Evolutionary conservation across 2,113 vertebrate genomes (phyloP).

Genomic region (Elephantulus edwardii): DNA sequence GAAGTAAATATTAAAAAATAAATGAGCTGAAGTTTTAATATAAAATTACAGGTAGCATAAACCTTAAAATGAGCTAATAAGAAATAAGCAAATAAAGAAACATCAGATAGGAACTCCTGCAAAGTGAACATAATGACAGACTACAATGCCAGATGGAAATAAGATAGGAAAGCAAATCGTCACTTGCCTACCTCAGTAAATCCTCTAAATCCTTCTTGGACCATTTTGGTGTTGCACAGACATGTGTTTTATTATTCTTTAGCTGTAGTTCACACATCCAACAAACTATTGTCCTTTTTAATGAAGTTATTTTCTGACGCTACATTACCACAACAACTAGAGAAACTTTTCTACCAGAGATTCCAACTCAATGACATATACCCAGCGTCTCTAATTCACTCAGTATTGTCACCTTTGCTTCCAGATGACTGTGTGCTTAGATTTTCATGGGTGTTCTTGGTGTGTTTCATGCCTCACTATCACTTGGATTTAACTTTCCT

Average conservation of each 20-base stretch:
- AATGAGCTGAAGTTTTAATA: neutral
- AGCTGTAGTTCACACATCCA: neutral
- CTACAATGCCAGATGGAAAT: neutral
- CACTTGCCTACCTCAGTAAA: neutral
- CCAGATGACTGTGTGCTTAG: neutral
- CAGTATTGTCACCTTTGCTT: neutral
- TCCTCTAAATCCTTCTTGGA: neutral
- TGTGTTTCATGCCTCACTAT: neutral
- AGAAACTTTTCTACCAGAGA: neutral
- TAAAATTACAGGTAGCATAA: neutral
- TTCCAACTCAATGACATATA: neutral
- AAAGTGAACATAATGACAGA: neutral
- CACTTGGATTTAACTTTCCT: neutral
- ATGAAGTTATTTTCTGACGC: neutral
- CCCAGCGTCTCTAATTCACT: neutral
- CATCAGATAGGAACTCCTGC: neutral
- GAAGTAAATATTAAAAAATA: neutral
- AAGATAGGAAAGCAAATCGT: neutral
- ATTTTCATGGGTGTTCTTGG: neutral
- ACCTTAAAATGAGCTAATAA: neutral
- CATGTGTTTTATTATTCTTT: neutral
- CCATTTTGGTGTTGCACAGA: neutral
- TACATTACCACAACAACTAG: neutral
- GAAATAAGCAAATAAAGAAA: neutral
- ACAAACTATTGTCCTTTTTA: neutral